Percentiles rank a stretch among this genome's conserved stretches.
Conservation (phyloP, 1,140 invertebrate species). For the Marisa cornuarietis region DNA sequence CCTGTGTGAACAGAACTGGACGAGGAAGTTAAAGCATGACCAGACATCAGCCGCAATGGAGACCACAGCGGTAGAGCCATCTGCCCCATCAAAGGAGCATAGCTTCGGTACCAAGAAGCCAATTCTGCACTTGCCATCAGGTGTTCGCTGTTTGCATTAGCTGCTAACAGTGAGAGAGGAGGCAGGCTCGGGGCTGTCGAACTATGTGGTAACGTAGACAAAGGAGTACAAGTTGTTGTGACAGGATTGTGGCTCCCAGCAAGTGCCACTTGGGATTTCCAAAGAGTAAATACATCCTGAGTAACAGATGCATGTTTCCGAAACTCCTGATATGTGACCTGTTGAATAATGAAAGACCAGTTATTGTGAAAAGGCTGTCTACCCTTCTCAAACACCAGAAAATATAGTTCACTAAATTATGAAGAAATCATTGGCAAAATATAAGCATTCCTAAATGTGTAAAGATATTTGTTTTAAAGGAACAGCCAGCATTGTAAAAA, state of each 20-base stretch:
- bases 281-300: conserved; percentile 26
- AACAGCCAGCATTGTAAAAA: too few species aligned
- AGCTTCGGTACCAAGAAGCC: conserved; percentile 17
- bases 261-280: conserved; percentile 20
- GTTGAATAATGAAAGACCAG: neutral
- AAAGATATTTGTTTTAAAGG: too few species aligned
- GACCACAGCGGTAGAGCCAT: conserved; percentile 13
- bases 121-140: neutral
- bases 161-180: conserved; percentile 12
- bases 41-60: conserved; percentile 13
- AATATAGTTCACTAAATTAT: too few species aligned
- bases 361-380: neutral
- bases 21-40: conserved; percentile 1
- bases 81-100: conserved; percentile 17
- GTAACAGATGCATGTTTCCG: conserved; percentile 22
- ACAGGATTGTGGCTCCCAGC: neutral
- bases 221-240: neutral
- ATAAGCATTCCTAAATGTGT: too few species aligned
- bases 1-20: neutral
- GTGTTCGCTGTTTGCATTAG: neutral
- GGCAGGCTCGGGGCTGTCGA: conserved; percentile 12
- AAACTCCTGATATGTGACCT: conserved; percentile 20
- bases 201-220: neutral
- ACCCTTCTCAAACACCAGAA: too few species aligned
- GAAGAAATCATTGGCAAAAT: too few species aligned